Evolutionary conservation across 2,888 invertebrate genomes (phyloP).

Genomic region (Philonicus albiceps): DNA sequence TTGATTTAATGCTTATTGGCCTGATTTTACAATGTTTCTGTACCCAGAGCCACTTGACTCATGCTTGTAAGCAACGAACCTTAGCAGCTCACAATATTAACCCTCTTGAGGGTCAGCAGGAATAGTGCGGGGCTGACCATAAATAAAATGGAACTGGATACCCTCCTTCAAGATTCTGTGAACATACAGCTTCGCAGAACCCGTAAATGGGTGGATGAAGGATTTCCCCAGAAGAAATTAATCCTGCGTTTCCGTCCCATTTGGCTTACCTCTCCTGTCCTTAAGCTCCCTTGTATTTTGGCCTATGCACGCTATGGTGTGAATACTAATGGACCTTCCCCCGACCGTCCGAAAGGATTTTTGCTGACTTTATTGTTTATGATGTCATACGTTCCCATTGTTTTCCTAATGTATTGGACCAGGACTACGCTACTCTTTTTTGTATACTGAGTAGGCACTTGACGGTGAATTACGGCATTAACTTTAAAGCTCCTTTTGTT

Average conservation of each 20-base stretch:
- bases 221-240: constrained; percentile 32
- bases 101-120: neutral
- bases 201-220: constrained; percentile 32
- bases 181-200: neutral
- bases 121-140: constrained; percentile 3
- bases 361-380: constrained; percentile 28
- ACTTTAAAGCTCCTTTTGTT: neutral
- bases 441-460: neutral
- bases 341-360: neutral
- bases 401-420: constrained; percentile 7
- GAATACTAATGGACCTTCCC: constrained; percentile 33
- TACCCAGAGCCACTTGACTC: neutral
- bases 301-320: neutral
- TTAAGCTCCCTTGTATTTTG: constrained; percentile 4
- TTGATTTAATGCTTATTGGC: neutral
- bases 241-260: constrained; percentile 41
- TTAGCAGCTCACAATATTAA: constrained; percentile 19
- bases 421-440: neutral
- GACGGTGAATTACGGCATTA: neutral
- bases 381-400: constrained; percentile 32
- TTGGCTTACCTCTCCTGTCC: constrained; percentile 32
- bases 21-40: neutral
- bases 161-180: constrained; percentile 18
- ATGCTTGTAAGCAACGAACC: neutral
- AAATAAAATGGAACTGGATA: constrained; percentile 36